Percentiles rank a stretch among this genome's conserved stretches.
Conservation (phyloP, 64 coral and sea anemone genomes). For the Platygyra sinensis region DNA sequence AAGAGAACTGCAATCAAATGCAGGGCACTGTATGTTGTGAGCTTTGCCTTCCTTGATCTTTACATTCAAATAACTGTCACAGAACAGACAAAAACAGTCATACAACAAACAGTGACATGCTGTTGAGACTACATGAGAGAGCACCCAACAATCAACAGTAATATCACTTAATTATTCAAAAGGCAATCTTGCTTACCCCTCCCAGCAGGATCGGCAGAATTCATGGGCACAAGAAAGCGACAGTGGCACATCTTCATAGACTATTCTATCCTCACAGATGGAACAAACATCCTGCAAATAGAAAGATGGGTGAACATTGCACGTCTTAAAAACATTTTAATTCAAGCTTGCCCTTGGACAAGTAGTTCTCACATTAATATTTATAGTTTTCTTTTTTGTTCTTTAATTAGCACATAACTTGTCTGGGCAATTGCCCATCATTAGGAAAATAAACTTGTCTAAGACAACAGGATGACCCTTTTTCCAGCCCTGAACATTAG, state of each 20-base stretch:
- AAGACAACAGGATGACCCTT: no score
- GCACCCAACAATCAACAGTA: neutral
- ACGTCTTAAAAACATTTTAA: neutral
- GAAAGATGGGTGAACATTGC: neutral
- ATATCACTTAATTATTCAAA: neutral
- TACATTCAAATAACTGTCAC: conserved; percentile 84
- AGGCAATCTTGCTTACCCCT: conserved; percentile 60
- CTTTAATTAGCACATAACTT: no score
- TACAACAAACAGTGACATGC: no score
- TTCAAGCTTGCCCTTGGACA: no score
- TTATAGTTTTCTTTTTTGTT: no score
- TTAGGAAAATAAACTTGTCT: no score
- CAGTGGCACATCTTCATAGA: conserved; percentile 57
- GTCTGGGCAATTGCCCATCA: no score
- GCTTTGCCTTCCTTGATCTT: conserved; percentile 96
- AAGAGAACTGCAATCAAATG: conserved; percentile 81
- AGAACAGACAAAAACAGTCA: neutral
- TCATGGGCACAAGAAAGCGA: conserved; percentile 83
- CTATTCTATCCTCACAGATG: conserved; percentile 76
- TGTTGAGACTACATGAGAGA: no score
- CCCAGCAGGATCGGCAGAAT: conserved; percentile 86
- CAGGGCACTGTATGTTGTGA: conserved; percentile 89
- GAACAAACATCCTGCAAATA: conserved; percentile 65
- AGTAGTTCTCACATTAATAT: no score
- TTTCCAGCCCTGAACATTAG: no score